Conservation (phyloP, 2,113 vertebrate genomes). For the Psittacula cyanocephala region DNA sequence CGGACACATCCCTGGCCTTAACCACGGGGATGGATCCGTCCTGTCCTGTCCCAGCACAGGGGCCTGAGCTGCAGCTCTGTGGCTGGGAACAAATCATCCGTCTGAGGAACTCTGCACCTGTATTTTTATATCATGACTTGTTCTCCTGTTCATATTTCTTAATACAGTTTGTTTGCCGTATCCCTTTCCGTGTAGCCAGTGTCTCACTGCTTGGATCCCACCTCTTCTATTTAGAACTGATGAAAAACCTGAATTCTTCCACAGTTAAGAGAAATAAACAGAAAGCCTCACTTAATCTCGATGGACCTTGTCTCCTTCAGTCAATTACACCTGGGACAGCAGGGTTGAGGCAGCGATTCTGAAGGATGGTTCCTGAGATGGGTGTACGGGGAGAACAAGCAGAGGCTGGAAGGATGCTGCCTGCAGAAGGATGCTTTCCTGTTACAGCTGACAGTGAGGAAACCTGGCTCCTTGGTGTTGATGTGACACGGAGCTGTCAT, state of each 20-base stretch:
- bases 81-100: rapidly evolving
- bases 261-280: slow-evolving; percentile 10
- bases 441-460: rapidly evolving
- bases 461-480: rapidly evolving
- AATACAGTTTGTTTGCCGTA: not conserved
- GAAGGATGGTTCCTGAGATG: rapidly evolving
- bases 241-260: not conserved
- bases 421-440: not conserved
- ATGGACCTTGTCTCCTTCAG: not conserved
- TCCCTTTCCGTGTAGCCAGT: not conserved
- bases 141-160: not conserved
- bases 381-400: rapidly evolving
- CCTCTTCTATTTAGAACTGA: not conserved
- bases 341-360: no score
- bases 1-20: rapidly evolving
- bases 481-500: rapidly evolving
- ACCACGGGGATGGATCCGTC: rapidly evolving
- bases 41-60: not conserved
- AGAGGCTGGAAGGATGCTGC: not conserved
- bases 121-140: not conserved
- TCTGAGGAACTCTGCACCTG: not conserved
- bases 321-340: not conserved
- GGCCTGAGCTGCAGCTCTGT: not conserved
- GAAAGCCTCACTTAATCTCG: not conserved
- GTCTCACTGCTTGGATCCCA: not conserved